Percentiles rank a stretch among this genome's conserved stretches.
Evolutionary conservation across 2,888 invertebrate species (phyloP).

Genomic region (Tenodera sinensis): DNA sequence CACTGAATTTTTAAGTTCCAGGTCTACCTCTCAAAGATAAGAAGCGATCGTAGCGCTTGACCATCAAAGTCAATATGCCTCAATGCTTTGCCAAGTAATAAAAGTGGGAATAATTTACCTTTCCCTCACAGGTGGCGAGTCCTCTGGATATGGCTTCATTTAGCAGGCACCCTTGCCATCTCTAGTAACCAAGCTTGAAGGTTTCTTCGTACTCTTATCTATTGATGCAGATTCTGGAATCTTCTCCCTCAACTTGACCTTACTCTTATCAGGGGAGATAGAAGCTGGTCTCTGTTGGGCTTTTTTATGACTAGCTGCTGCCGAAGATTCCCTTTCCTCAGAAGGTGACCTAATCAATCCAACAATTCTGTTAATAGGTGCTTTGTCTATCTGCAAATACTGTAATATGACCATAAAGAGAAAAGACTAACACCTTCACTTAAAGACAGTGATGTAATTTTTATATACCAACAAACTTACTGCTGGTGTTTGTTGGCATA

Average conservation of each 20-base stretch:
- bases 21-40: too few relatives aligned
- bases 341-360: slow-evolving; percentile 10
- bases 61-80: too few relatives aligned
- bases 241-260: neutral
- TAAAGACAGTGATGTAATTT: neutral
- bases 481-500: too few relatives aligned
- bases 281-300: neutral
- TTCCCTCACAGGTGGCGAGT: slow-evolving; percentile 9
- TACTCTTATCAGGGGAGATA: slow-evolving; percentile 16
- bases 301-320: neutral
- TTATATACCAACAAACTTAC: too few relatives aligned
- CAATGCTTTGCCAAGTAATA: too few relatives aligned
- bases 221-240: neutral
- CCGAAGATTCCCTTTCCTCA: slow-evolving; percentile 5
- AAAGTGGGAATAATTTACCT: too few relatives aligned
- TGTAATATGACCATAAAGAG: too few relatives aligned
- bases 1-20: too few relatives aligned
- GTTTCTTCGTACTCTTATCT: slow-evolving; percentile 5
- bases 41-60: too few relatives aligned
- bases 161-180: slow-evolving; percentile 2
- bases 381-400: too few relatives aligned
- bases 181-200: neutral
- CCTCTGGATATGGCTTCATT: slow-evolving; percentile 1
- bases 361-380: too few relatives aligned
- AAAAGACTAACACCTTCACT: neutral